Conservation (phyloP, 2,888 invertebrate genomes). For the Cheilosia scutellata region DNA sequence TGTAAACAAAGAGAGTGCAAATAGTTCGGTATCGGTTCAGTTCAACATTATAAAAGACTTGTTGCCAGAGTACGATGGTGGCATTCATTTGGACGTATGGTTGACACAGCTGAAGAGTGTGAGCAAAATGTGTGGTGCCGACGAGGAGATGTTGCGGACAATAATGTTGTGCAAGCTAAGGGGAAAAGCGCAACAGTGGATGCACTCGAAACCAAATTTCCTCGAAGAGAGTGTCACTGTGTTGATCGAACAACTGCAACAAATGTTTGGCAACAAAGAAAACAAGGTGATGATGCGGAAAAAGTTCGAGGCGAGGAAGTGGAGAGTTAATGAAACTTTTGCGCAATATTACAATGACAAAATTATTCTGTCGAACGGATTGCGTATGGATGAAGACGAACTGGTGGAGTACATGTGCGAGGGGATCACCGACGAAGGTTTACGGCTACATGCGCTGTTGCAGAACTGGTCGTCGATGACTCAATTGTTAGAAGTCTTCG, state of each 20-base stretch:
- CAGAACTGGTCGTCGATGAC: not conserved
- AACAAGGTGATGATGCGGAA: not conserved
- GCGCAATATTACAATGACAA: constrained; percentile 7
- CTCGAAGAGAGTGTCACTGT: not conserved
- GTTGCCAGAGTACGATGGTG: constrained; percentile 21
- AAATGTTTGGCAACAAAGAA: not conserved
- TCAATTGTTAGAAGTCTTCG: constrained; percentile 4
- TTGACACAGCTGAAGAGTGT: constrained; percentile 5
- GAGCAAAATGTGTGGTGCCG: not conserved
- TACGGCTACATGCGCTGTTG: constrained; percentile 2
- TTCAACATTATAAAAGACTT: not conserved
- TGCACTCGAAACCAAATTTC: constrained; percentile 46
- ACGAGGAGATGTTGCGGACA: not conserved
- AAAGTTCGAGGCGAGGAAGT: not conserved
- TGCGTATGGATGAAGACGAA: constrained; percentile 4
- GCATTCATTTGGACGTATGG: constrained; percentile 8
- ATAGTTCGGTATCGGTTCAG: not conserved
- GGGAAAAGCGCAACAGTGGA: constrained; percentile 51
- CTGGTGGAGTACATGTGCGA: constrained; percentile 9
- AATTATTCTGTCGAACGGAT: not conserved
- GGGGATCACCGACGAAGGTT: not conserved
- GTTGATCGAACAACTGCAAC: not conserved
- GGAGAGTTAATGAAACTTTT: not conserved
- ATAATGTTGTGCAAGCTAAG: constrained; percentile 27
- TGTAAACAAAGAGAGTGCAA: not conserved